These are phyloP conservation scores for Varecia variegata DNA, from an alignment of 2,797 vertebrate species.

Conservation along the genomic window DNA sequence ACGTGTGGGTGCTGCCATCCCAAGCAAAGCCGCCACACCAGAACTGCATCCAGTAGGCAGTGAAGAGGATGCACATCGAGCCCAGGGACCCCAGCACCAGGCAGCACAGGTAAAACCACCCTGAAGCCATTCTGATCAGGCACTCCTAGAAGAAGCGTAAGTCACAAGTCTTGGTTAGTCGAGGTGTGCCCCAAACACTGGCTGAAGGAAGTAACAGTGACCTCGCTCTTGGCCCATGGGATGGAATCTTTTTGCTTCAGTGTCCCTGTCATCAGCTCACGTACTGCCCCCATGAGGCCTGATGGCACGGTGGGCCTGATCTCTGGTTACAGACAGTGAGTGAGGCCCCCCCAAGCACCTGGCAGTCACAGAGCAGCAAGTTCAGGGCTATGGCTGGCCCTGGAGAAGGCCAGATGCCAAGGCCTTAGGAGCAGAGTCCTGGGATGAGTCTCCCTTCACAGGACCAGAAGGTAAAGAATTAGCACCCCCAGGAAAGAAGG, in stretches of 20 bases:
- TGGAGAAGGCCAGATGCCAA: not conserved
- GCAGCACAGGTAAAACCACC: constrained; percentile 85
- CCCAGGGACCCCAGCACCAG: constrained; percentile 86
- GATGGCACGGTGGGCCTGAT: not conserved
- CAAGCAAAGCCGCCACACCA: constrained; percentile 92
- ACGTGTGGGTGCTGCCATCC: constrained; percentile 85
- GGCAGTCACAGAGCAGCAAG: not conserved
- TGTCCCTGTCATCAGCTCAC: not conserved
- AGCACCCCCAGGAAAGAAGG: not conserved
- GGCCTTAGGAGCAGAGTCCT: not conserved
- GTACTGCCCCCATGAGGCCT: not conserved
- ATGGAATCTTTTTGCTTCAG: not conserved
- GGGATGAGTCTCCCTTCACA: not conserved
- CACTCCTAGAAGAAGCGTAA: not conserved
- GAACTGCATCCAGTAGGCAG: constrained; percentile 85
- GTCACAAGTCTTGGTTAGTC: not conserved
- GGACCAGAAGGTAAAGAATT: not conserved
- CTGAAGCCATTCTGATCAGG: constrained; percentile 70
- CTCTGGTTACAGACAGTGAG: not conserved
- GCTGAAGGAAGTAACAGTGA: not conserved
- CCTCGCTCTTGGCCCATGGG: not conserved
- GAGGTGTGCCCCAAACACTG: rapidly evolving
- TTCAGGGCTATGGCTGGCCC: not conserved
- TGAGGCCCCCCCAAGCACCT: not conserved
- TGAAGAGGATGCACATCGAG: constrained; percentile 86